phyloP scores from a whole-genome alignment of 2,113 vertebrate species.

The Nansenia antarctica region DNA sequence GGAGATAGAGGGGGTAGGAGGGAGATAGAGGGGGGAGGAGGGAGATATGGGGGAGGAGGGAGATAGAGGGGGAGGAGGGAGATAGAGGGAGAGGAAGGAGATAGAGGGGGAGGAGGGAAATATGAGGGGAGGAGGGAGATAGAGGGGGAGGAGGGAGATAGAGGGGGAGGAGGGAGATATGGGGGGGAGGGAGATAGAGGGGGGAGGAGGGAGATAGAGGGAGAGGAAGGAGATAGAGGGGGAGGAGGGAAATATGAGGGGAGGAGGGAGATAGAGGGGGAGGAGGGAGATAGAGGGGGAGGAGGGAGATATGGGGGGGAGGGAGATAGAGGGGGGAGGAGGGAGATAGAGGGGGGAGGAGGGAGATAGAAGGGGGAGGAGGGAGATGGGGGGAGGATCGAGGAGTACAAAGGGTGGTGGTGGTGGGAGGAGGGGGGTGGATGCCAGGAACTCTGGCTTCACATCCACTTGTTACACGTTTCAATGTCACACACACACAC shows the following conservation, averaged over 20 bases:
- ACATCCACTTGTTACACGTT: too few species aligned
- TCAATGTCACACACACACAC: too few species aligned
- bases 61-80: conserved; percentile 15
- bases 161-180: neutral
- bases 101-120: conserved; percentile 36
- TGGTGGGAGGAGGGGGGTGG: too few species aligned
- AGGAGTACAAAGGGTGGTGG: neutral
- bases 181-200: conserved; percentile 3
- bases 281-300: neutral
- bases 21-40: neutral
- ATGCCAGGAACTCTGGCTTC: too few species aligned
- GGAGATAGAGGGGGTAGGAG: neutral
- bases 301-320: neutral
- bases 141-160: neutral
- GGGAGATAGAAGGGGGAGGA: neutral
- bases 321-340: too few species aligned
- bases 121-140: neutral
- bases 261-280: neutral
- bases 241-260: neutral
- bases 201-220: neutral
- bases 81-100: conserved; percentile 14
- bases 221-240: neutral
- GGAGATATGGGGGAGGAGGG: neutral
- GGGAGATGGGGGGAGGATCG: neutral
- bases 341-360: neutral